Evolutionary conservation across 2,888 invertebrate species (phyloP).

Genomic region (Oxytorus armatus): DNA sequence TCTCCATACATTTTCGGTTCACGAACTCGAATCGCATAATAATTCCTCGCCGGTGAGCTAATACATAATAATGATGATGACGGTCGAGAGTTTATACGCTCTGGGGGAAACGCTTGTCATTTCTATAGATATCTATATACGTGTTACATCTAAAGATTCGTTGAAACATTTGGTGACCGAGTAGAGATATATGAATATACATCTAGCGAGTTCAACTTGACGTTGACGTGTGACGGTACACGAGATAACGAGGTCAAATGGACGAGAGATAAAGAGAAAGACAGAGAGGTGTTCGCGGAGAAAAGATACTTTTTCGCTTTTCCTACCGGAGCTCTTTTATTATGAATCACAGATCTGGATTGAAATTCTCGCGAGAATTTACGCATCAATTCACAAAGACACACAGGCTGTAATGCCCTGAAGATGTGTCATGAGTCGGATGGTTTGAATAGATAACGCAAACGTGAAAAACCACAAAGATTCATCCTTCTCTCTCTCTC

Average conservation of each 20-base stretch:
- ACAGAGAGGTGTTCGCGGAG: neutral
- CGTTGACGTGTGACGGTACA: neutral
- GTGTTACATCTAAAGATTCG: too few relatives aligned
- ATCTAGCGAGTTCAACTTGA: neutral
- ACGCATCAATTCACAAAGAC: conserved; percentile 54
- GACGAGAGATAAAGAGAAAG: too few relatives aligned
- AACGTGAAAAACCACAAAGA: conserved; percentile 35
- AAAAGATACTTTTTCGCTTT: neutral
- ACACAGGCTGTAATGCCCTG: conserved; percentile 31
- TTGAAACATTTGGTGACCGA: neutral
- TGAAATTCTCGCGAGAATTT: conserved; percentile 46
- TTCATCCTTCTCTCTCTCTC: neutral
- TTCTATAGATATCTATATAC: too few relatives aligned
- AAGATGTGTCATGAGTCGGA: conserved; percentile 9
- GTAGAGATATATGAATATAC: neutral
- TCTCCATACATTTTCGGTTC: conserved; percentile 37
- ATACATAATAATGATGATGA: conserved; percentile 58
- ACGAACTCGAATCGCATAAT: conserved; percentile 44
- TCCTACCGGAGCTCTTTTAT: neutral
- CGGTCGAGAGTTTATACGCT: conserved; percentile 3
- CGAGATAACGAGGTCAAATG: neutral
- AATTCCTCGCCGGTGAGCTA: conserved; percentile 35
- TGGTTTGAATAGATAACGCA: too few relatives aligned
- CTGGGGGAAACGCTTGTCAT: conserved; percentile 15
- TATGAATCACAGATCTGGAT: conserved; percentile 1